Evolutionary conservation across 2,113 vertebrate genomes (phyloP), one percentile per base, ranked within the genome.

Genomic region (Ctenomys sociabilis): DNA sequence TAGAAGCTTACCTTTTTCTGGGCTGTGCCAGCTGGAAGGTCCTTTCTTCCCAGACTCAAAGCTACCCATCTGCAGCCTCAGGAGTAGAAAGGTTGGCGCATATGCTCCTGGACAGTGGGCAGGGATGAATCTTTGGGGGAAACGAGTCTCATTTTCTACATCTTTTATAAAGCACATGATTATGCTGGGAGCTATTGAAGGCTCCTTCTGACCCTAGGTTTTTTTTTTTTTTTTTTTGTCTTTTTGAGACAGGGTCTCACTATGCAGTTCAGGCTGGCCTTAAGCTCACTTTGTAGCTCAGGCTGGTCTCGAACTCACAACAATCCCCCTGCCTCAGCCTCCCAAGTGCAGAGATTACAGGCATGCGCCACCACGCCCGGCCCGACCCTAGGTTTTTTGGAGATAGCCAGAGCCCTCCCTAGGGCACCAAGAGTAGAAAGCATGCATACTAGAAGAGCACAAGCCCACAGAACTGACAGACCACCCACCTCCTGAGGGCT

Each of bases 1-100:
- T 84, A 54, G 82, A 95, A 91, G 35, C 68, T 26, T 73, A 45
- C 73, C 43, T 91, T 70, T 89, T 49, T 85, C 24, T 85, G 84
- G 37, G 19, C 40, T 94, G 22, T 78, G 12, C 84, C n/a, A 22
- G 21, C 63, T 73, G 43, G 78, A 75, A 45, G 35, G 70, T 35
- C 75, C 35, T 32, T 70, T 32, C 30, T 78, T 28, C 85, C 5
- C 84, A 88, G 63, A 64, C 64, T 43, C 40, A 49, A 22, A 19
- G 17, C 57, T 52, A 70, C 40, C 24, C 28, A 26, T 21, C 40
- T 95, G 52, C 30, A 85, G 52, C 35, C 75, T 57, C 52, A 61
- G 61, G 83, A 80, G n/a, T 72, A 52, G 17, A 64, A 54, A 13
- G 37, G 32, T 63, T 95, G 54, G 40, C 52, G 7, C 12, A 28